Base-by-base conservation (phyloP, 2,888 invertebrate genomes). In the Scaptomyza polygonia region DNA sequence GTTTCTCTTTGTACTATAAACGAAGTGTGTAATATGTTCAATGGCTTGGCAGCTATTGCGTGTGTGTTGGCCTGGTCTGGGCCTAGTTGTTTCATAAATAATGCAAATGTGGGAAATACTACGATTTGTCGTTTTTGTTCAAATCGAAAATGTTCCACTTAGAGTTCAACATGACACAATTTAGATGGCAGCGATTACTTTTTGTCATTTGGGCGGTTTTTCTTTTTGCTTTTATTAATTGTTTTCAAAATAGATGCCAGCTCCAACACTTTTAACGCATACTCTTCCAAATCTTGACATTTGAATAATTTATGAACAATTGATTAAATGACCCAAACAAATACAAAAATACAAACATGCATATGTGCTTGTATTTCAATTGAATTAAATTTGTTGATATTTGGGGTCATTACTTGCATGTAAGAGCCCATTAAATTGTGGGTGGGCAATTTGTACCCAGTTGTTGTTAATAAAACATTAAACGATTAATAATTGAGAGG, bases 281-380 rank as follows among this genome's bases (percentile, higher is more conserved):
- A 14, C 29, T 40, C 43, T 16, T 18, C 25, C 43, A 58, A 58
- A 58, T 57, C 47, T 57, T 48, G 51, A 21, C 53, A 39, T 48
- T 30, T 78, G 58, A 81, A 85, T 85, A 59, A 81, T 66, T 78
- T 51, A 85, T 44, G 34, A 21, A 36, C 49, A 25, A 65, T 77
- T 68, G 77, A 67, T 83, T 55, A 40, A 45, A 34, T 51, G 53
- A 53, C 56, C 44, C 5, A 51, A 7, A 42, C 45, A 11, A 18
- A 29, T 14, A 51, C 8, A 42, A 45, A 11, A 18, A 29, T 14
- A 32, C 8, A 27, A 6, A 8, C 21, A 12, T 7, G 21, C 21
- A 21, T 27, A 40, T 25, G 56, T 25, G 36, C 32, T 44, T 48
- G 43, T 18, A 5, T 3, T 18, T 9, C 48, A 79, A 83, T 80